Base-by-base conservation (phyloP, 1,140 invertebrate genomes). In the Harlomillsia oculata region DNA sequence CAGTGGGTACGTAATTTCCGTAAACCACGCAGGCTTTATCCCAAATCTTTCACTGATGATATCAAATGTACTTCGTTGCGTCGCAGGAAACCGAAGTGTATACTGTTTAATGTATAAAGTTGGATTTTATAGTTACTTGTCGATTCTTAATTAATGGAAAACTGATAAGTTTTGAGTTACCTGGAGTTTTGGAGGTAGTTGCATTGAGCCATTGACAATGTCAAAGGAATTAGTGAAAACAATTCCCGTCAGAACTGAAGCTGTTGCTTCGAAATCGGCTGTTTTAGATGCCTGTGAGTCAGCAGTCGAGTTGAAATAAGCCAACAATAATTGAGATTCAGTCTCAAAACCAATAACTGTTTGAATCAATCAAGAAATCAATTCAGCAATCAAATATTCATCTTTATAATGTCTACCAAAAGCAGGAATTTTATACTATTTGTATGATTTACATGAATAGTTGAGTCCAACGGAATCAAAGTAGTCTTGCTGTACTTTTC, bases 1-100 rank as follows among this genome's bases (percentile, higher is more conserved):
- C 5, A 82, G 53, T 8, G 83, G 82, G 70, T 79, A 86, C 25
- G 80, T 68, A 9, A 80, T 70, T 65, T 83, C 77, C 0, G 83
- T 87, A 53, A 74, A 72, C 83, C 83, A 87, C 72, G 34, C 70
- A 62, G 61, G 63, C 30, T 66, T 66, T 18, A 70, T 66, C 16
- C 70, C 66, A 63, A 71, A 72, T 37, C 67, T 59, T 48, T 60
- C 66, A 49, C 48, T 65, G 49, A 66, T 72, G 43, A 71, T 69
- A 53, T 71, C 56, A 64, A 72, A 69, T 5, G 69, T 68, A 40
- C 72, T 73, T 59, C 80, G 70, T 63, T 80, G 75, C 39, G 78
- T 76, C 5, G 77, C 80, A 52, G 80, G 80, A 65, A 84, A 77
- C 29, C 80, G 72, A 32, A 83, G 70, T 21, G 75, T 76, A 43